phyloP scores from a whole-genome alignment of 2,797 vertebrate species.

The Pteropus rufus region DNA sequence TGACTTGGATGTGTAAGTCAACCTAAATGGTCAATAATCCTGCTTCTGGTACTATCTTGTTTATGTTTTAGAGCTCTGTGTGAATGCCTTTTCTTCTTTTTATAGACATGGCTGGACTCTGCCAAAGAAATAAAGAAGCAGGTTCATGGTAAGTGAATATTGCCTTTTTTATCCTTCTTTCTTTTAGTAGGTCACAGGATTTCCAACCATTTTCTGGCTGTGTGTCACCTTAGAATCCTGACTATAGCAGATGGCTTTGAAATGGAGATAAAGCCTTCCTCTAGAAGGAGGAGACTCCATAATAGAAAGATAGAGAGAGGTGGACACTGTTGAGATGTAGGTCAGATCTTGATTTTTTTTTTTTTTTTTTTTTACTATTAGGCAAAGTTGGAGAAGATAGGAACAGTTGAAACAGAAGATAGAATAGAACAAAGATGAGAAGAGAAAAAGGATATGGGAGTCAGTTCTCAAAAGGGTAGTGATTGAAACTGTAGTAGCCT shows the following conservation, averaged over 20 bases:
- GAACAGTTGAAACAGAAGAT: constrained; percentile 15
- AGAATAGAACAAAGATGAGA: constrained; percentile 27
- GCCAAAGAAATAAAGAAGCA: constrained; percentile 96
- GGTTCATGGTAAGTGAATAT: constrained; percentile 88
- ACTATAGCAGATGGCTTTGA: constrained; percentile 50
- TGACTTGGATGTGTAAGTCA: neutral
- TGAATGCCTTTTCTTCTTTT: constrained; percentile 76
- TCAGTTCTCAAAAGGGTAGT: neutral
- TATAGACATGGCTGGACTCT: constrained; percentile 95
- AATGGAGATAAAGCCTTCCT: constrained; percentile 55
- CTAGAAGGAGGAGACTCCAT: constrained; percentile 20
- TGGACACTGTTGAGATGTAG: constrained; percentile 46
- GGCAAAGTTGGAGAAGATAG: constrained; percentile 16
- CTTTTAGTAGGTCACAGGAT: constrained; percentile 48
- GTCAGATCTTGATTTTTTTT: constrained; percentile 53
- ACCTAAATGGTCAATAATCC: neutral
- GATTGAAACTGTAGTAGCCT: neutral
- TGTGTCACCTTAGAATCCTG: constrained; percentile 62
- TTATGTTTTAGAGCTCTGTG: constrained; percentile 65
- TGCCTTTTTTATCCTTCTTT: constrained; percentile 26
- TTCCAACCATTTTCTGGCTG: constrained; percentile 35
- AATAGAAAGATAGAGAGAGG: constrained; percentile 19
- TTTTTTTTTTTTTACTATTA: neutral
- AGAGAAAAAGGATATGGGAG: neutral
- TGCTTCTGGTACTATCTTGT: constrained; percentile 37